A percentile compares a stretch with the other conserved stretches of the same genome.
Conservation (phyloP, 2,888 invertebrate genomes). For the Dorcus hopei region DNA sequence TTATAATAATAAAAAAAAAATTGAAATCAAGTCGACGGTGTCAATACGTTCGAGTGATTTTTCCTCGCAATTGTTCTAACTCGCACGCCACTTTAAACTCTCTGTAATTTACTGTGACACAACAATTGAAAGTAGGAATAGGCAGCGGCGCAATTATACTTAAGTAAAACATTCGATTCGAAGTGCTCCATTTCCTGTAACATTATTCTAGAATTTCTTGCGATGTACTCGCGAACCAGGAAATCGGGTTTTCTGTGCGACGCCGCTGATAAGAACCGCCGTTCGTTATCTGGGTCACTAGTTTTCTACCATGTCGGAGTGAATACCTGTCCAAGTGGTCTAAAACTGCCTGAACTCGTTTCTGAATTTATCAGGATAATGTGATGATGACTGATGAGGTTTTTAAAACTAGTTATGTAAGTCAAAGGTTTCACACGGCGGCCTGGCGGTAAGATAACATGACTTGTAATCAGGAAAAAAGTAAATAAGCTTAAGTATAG, state of each 20-base stretch:
- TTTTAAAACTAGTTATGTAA: no score
- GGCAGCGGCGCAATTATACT: neutral
- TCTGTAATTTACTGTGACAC: neutral
- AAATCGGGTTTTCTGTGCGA: constrained; percentile 1
- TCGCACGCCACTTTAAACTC: neutral
- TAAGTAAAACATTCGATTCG: constrained; percentile 3
- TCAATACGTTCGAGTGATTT: no score
- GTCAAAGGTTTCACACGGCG: no score
- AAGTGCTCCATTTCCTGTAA: neutral
- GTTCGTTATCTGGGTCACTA: neutral
- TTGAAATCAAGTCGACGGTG: no score
- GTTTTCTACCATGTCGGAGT: neutral
- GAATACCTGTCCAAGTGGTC: neutral
- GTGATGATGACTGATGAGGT: no score
- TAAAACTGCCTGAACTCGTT: neutral
- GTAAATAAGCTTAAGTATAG: no score
- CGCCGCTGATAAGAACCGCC: neutral
- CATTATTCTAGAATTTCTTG: neutral
- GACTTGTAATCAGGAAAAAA: no score
- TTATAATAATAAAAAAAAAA: no score
- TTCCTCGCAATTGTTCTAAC: no score
- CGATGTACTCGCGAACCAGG: neutral
- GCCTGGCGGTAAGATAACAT: no score
- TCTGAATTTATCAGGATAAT: no score
- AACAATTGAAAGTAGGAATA: neutral